Evolutionary conservation across 2,797 vertebrate species (phyloP).

Genomic region (Fringilla coelebs): DNA sequence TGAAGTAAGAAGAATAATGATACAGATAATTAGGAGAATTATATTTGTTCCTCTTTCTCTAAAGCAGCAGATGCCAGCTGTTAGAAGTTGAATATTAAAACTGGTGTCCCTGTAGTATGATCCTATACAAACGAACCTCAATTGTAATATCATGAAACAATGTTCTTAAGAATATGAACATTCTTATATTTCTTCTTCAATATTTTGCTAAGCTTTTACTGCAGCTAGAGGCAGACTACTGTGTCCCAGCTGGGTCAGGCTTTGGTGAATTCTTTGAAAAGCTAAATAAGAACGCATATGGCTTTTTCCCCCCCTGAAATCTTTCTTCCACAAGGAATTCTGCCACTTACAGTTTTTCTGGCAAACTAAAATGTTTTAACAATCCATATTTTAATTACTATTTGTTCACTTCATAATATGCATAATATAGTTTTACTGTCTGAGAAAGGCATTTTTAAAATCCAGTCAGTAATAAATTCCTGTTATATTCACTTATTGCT

Average conservation of each 20-base stretch:
- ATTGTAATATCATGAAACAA: constrained; percentile 23
- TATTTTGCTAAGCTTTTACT: neutral
- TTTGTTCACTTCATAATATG: neutral
- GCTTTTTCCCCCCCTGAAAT: neutral
- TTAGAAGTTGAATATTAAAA: constrained; percentile 47
- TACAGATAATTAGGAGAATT: constrained; percentile 50
- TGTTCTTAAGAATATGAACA: constrained; percentile 12
- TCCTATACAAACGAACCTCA: constrained; percentile 25
- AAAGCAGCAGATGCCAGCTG: constrained; percentile 38
- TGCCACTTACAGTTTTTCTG: neutral
- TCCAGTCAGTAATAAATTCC: neutral
- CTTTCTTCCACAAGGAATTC: neutral
- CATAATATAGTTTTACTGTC: neutral
- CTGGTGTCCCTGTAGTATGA: constrained; percentile 3
- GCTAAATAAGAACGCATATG: neutral
- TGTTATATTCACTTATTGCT: neutral
- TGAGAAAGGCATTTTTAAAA: neutral
- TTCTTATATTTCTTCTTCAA: neutral
- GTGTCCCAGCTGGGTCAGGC: neutral
- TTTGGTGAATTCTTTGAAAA: constrained; percentile 11
- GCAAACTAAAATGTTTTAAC: neutral
- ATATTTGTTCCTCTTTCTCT: constrained; percentile 33
- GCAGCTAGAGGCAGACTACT: neutral
- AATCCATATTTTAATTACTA: neutral
- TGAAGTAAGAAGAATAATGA: constrained; percentile 41